Evolutionary conservation across 2,888 invertebrate genomes (phyloP), one percentile per base, ranked within the genome.

Genomic region (Arrhopalites spinosus): DNA sequence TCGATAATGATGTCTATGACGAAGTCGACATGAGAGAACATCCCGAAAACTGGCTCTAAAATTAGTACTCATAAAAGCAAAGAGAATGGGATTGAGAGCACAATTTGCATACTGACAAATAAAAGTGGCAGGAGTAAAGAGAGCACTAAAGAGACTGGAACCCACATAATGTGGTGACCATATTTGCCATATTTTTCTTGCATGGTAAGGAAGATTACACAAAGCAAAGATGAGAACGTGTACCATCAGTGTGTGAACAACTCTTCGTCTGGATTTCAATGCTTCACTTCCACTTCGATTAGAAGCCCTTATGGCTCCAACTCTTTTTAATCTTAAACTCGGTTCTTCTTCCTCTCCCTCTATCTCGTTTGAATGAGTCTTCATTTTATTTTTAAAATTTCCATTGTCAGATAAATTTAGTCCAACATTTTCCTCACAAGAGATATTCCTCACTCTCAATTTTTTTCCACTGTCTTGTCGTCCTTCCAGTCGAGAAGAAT

Each of bases 191-290:
- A 94, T 90, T 85, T 93, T 93, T 50, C 95, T 89, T 0, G 92
- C 92, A 86, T 96, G 95, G 86, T 93, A 93, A 0, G 96, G 96
- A 78, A 96, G 87, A 86, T 95, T 94, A 87, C 95, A 95, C 50
- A 95, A 84, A 20, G 95, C 94, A 86, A 96, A 96, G 72, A 93
- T 92, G 81, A 93, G 88, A 68, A 96, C 95, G 67, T 96, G 93
- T 36, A 93, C 91, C 78, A 96, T 92, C 81, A 96, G 88, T 90
- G 96, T 93, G 79, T 93, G 90, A 81, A 96, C 93, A 68, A 96
- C 95, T 67, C 93, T 92, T 45, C 93, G 89, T 25, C 95, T 89
- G 30, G 94, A 93, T 71, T 91, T 89, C 78, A 95, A 86, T 15
- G 93, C 92, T 56, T 78, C 64, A 2, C 50, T 78, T 20, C 82